Percentiles rank a stretch among this genome's conserved stretches.
These are phyloP conservation scores for Pantherophis guttatus DNA, from an alignment of 2,113 vertebrate genomes.

Conservation along the genomic window DNA sequence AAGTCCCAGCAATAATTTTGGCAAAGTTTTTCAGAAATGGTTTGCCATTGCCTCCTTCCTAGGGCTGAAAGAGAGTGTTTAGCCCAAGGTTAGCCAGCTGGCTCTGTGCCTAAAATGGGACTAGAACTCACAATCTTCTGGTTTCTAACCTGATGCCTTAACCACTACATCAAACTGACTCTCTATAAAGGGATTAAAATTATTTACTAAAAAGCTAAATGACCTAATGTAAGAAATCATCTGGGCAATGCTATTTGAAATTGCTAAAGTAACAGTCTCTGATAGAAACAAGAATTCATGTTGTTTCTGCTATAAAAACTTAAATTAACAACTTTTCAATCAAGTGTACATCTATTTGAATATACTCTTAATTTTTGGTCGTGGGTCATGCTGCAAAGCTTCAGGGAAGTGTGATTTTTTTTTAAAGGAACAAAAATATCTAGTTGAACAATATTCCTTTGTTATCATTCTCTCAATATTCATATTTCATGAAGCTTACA, in stretches of 20 bases:
- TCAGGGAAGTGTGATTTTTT: slow-evolving; percentile 20
- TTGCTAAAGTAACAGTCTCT: neutral
- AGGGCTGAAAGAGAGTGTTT: neutral
- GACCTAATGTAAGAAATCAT: neutral
- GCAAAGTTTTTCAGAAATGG: neutral
- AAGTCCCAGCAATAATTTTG: neutral
- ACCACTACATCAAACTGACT: neutral
- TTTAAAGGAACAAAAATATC: slow-evolving; percentile 23
- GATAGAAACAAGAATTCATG: neutral
- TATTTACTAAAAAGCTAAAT: neutral
- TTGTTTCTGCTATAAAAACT: neutral
- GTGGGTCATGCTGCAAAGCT: neutral
- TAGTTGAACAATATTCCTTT: slow-evolving; percentile 30
- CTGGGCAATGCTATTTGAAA: neutral
- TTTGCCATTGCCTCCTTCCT: neutral
- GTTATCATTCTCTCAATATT: slow-evolving; percentile 32
- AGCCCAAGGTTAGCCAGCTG: neutral
- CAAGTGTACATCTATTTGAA: slow-evolving; percentile 12
- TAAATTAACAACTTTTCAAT: neutral
- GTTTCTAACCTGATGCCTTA: neutral
- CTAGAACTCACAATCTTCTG: neutral
- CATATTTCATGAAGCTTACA: slow-evolving; percentile 51
- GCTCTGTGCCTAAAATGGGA: neutral
- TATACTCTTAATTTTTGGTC: slow-evolving; percentile 16
- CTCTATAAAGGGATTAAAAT: neutral